Evolutionary conservation across 2,113 vertebrate genomes (phyloP), one percentile per base, ranked within the genome.

Genomic region (Petrocephalus zakoni): DNA sequence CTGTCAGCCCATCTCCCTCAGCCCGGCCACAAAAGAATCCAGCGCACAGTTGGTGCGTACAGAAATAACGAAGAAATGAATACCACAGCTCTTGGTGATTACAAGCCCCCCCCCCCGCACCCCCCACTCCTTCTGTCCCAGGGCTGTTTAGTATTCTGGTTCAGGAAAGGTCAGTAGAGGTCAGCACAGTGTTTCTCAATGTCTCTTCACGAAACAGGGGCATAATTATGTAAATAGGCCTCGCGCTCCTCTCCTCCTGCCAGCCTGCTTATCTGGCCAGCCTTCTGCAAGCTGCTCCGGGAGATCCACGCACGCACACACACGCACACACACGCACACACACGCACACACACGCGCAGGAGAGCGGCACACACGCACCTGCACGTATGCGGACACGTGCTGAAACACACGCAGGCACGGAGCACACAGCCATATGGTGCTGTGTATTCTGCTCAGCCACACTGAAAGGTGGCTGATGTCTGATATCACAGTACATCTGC

Each of bases 261-360:
- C 95, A 94, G 95, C 91, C 91, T 94, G 94, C 96, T 96, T 97
- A 96, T 97, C 96, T 96, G 94, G 95, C 94, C 92, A 95, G 96
- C 96, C 94, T 95, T 94, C 95, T 96, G 94, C 96, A 95, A 93
- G 94, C 95, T 93, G 96, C 95, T 95, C 83, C 92, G 92, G 94
- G 95, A 95, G 94, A 94, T 94, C 95, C 78, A 89, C 58, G 93
- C 55, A 4, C 34, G 0, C 56, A 42, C 85, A 17, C 42, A 25
- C 21, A 68, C 22, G 13, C 42, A 86, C 78, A 75, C 49, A 34
- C 64, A 46, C 46, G 15, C 3, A 42, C 29, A 25, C 25, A 46
- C 29, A 17, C 37, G 8, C 86, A 49, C 58, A 9, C 42, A 5
- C 42, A 17, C 29, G 6, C 55, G 10, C n/a, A 83, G 56, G 21